These are phyloP conservation scores for Aix galericulata DNA, from an alignment of 2,113 vertebrate species.

Conservation along the genomic window DNA sequence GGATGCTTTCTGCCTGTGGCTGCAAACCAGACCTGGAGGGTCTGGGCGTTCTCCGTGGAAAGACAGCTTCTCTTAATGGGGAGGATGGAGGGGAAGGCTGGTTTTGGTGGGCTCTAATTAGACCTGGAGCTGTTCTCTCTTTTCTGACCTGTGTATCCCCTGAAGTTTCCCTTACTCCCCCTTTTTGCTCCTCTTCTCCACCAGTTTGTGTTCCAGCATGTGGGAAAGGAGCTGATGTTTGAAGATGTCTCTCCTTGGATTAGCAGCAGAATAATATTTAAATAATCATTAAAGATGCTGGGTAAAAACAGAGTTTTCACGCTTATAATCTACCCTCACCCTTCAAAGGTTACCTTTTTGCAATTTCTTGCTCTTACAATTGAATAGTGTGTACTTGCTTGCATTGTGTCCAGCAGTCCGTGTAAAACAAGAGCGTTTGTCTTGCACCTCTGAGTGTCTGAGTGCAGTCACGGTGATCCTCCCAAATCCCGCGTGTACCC, in stretches of 20 bases:
- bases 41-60: neutral
- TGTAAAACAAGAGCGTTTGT: neutral
- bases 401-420: too few relatives aligned
- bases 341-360: neutral
- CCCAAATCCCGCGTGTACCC: neutral
- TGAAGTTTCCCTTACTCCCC: too few relatives aligned
- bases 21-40: neutral
- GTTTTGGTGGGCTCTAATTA: neutral
- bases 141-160: too few relatives aligned
- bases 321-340: fast-evolving
- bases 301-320: neutral
- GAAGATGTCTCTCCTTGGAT: neutral
- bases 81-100: neutral
- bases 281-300: neutral
- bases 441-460: fast-evolving
- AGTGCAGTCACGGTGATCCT: neutral
- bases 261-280: neutral
- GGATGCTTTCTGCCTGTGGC: neutral
- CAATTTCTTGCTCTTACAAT: neutral
- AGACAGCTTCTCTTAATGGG: neutral
- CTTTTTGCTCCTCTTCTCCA: neutral
- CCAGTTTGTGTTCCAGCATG: neutral
- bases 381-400: fast-evolving
- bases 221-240: neutral
- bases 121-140: neutral